These are phyloP conservation scores for Aphidius colemani DNA, from an alignment of 2,888 invertebrate genomes.

Conservation along the genomic window DNA sequence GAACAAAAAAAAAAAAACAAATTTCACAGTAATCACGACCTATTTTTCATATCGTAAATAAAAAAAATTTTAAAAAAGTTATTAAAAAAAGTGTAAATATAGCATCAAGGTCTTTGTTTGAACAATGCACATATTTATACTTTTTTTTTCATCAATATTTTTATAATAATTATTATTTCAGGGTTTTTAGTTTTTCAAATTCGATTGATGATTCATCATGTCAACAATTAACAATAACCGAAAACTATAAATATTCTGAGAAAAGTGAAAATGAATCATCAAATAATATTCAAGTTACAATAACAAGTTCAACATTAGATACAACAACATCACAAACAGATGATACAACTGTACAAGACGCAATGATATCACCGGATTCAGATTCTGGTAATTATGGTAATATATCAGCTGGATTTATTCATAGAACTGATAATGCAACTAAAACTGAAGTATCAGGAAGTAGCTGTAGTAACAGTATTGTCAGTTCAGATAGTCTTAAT, in stretches of 20 bases:
- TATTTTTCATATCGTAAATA: no score
- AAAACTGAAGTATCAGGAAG: conserved; percentile 35
- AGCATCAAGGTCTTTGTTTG: no score
- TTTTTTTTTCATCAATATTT: no score
- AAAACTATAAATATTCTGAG: conserved; percentile 38
- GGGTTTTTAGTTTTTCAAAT: conserved; percentile 46
- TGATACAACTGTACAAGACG: conserved; percentile 53
- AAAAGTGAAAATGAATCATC: conserved; percentile 42
- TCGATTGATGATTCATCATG: conserved; percentile 33
- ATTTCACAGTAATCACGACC: no score
- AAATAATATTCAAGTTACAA: conserved; percentile 44
- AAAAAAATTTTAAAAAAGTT: no score
- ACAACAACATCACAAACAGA: conserved; percentile 51
- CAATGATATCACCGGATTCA: conserved; percentile 53
- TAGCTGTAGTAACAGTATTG: conserved; percentile 52
- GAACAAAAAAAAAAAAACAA: no score
- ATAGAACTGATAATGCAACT: conserved; percentile 34
- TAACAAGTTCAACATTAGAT: conserved; percentile 48
- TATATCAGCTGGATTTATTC: conserved; percentile 38
- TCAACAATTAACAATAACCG: conserved; percentile 31
- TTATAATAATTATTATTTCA: conserved; percentile 26
- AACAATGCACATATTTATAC: no score
- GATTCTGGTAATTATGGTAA: conserved; percentile 48
- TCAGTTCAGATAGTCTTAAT: conserved; percentile 50
- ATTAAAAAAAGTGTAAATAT: no score